Conservation (phyloP, 2,797 vertebrate species). For the Sebastes paucispinis region DNA sequence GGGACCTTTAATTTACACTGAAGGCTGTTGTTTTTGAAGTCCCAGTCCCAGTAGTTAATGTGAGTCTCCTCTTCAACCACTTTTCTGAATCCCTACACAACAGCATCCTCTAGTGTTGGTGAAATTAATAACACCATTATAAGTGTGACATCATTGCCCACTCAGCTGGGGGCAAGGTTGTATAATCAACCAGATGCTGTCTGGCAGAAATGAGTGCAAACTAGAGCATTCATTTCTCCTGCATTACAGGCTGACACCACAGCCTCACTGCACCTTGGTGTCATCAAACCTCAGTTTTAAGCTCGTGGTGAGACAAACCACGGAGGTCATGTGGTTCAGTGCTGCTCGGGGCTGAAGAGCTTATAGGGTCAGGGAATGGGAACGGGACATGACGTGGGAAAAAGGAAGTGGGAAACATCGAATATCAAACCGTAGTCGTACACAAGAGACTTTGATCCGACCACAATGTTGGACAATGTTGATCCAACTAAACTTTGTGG, state of each 20-base stretch:
- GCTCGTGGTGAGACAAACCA: conserved; percentile 5
- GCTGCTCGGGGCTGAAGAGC: background rate
- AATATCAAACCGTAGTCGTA: conserved; percentile 17
- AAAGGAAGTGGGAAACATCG: conserved; percentile 53
- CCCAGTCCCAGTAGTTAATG: background rate
- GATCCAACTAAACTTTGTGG: conserved; percentile 22
- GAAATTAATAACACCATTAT: background rate
- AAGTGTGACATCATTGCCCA: conserved; percentile 30
- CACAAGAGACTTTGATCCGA: conserved; percentile 57
- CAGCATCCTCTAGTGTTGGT: conserved; percentile 45
- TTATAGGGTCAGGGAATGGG: conserved; percentile 21
- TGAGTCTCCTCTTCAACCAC: background rate
- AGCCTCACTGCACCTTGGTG: background rate
- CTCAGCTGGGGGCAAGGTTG: conserved; percentile 16
- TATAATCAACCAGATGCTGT: conserved; percentile 9
- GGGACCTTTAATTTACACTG: background rate
- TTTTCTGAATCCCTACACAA: background rate
- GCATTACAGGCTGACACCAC: background rate
- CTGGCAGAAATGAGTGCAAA: background rate
- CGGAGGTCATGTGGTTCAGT: conserved; percentile 32
- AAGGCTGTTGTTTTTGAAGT: background rate
- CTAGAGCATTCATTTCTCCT: background rate
- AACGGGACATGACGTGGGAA: conserved; percentile 58
- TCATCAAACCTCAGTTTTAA: conserved; percentile 7
- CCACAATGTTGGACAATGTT: conserved; percentile 30